Evolutionary conservation across 2,888 invertebrate species (phyloP).

Genomic region (Eugnorisma glareosa): DNA sequence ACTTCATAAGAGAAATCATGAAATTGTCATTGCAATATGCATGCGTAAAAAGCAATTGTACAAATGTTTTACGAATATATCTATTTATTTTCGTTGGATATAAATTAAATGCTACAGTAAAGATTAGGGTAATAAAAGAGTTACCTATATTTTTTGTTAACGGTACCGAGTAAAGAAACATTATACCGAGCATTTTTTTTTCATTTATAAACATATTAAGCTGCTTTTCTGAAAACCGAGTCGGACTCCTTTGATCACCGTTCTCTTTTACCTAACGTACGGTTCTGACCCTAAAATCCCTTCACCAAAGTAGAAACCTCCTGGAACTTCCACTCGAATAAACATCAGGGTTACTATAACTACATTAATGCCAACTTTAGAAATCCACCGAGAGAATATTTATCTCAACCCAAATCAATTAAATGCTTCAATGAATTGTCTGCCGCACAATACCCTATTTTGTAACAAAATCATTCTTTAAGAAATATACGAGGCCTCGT

Average conservation of each 20-base stretch:
- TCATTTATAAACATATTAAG: background rate
- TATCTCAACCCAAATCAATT: conserved; percentile 59
- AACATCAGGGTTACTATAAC: conserved; percentile 24
- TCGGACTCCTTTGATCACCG: conserved; percentile 17
- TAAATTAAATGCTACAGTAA: no score
- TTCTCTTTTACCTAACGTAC: background rate
- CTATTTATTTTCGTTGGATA: background rate
- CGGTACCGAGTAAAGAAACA: background rate
- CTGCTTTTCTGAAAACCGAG: background rate
- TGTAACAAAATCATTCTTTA: conserved; percentile 35
- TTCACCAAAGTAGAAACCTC: conserved; percentile 2
- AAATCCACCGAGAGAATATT: conserved; percentile 41
- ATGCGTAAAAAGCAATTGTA: background rate
- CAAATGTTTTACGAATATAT: background rate
- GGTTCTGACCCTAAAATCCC: background rate
- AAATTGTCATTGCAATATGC: background rate
- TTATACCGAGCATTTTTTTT: background rate
- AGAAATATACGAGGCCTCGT: conserved; percentile 33
- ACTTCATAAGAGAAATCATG: background rate
- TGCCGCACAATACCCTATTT: conserved; percentile 45
- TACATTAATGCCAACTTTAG: conserved; percentile 35
- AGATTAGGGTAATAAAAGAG: no score
- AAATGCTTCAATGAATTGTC: conserved; percentile 60
- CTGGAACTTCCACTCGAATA: conserved; percentile 12
- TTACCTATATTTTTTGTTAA: background rate